A percentile compares a stretch with the other conserved stretches of the same genome.
Evolutionary conservation across 1,140 invertebrate species (phyloP).

Genomic region (Mercenaria mercenaria): DNA sequence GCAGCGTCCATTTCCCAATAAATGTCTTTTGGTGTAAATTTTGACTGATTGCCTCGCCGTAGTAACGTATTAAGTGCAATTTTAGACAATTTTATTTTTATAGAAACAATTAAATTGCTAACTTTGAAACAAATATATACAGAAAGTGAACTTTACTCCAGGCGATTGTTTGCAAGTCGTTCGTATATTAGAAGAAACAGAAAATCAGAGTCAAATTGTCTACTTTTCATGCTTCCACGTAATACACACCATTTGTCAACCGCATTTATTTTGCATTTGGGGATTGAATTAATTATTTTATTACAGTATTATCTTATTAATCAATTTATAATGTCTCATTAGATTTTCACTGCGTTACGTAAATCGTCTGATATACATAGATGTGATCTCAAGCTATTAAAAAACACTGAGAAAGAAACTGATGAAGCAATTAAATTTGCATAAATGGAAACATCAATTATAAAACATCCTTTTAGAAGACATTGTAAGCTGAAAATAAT

Average conservation of each 20-base stretch:
- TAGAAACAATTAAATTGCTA: conserved; percentile 21
- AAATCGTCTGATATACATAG: not conserved
- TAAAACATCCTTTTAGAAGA: not conserved
- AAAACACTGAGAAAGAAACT: not conserved
- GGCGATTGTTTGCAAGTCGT: not conserved
- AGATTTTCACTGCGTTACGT: not conserved
- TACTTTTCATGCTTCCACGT: not conserved
- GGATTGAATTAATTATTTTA: not conserved
- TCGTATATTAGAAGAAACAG: not conserved
- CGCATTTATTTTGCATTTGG: not conserved
- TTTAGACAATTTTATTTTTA: not conserved
- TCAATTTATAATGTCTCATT: not conserved
- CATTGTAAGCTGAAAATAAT: not conserved
- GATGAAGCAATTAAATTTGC: not conserved
- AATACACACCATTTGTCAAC: not conserved
- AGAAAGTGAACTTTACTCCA: not conserved
- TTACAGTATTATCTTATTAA: not conserved
- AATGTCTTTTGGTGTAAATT: conserved; percentile 49
- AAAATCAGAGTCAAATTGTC: not conserved
- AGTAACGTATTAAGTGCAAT: conserved; percentile 11
- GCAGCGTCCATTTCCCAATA: conserved; percentile 33
- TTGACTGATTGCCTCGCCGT: conserved; percentile 6
- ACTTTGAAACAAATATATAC: not conserved
- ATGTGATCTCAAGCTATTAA: not conserved
- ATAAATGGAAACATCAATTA: not conserved